Percentiles rank a stretch among this genome's conserved stretches.
phyloP scores from a whole-genome alignment of 2,888 invertebrate genomes.

The Tanypteryx hageni region DNA sequence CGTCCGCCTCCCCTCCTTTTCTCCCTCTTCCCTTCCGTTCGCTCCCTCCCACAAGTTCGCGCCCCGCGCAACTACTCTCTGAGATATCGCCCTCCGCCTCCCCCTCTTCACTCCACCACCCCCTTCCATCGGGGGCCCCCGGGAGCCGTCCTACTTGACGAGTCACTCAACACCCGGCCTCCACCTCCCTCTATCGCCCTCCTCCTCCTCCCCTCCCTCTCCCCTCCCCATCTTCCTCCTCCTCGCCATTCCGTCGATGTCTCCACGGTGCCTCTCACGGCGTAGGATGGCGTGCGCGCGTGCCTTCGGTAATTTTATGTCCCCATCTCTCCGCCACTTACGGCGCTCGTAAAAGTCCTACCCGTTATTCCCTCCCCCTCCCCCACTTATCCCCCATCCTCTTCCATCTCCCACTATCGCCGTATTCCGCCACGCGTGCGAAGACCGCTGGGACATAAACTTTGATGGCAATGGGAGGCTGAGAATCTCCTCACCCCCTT shows the following conservation, averaged over 20 bases:
- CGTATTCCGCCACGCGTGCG: conserved; percentile 60
- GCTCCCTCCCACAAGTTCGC: neutral
- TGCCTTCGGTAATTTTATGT: conserved; percentile 63
- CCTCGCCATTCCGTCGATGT: conserved; percentile 19
- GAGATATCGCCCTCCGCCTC: neutral
- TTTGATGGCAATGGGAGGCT: conserved; percentile 63
- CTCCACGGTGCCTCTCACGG: conserved; percentile 36
- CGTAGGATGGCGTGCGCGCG: conserved; percentile 45
- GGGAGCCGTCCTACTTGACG: conserved; percentile 49
- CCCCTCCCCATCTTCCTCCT: neutral
- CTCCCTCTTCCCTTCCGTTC: neutral
- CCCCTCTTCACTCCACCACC: neutral
- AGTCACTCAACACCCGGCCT: conserved; percentile 36
- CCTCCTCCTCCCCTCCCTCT: neutral
- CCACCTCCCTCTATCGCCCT: too few species aligned
- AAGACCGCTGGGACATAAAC: conserved; percentile 58
- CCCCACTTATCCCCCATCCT: neutral
- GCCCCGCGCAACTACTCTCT: neutral
- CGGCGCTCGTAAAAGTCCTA: conserved; percentile 55
- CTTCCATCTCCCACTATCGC: neutral
- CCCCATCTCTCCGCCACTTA: conserved; percentile 64
- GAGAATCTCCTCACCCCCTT: neutral
- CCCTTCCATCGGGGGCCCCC: neutral
- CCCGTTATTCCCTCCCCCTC: neutral
- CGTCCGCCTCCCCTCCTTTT: neutral